Conservation (phyloP, 1,140 invertebrate species). For the Pseudobourletiella spinata region DNA sequence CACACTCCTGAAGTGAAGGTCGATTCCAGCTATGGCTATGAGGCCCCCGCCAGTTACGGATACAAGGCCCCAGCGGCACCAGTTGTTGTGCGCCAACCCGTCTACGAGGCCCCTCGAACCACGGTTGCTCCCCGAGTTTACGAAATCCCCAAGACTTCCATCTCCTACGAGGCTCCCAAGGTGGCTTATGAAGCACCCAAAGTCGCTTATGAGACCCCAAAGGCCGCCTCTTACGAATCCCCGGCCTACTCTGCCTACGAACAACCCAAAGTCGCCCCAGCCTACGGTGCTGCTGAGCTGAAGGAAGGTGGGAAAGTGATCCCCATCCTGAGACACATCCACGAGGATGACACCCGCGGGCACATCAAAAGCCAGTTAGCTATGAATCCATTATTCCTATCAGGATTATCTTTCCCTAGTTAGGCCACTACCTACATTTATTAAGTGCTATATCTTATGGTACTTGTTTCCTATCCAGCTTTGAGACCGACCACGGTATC, state of each 20-base stretch:
- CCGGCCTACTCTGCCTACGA: not conserved
- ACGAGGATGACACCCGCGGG: constrained; percentile 14
- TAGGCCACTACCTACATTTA: not conserved
- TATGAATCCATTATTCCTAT: not conserved
- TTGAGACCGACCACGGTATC: constrained; percentile 77
- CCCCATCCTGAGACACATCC: constrained; percentile 12
- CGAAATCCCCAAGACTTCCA: not conserved
- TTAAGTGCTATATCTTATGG: not conserved
- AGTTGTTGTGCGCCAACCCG: not conserved
- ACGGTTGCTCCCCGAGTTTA: not conserved
- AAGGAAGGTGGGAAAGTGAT: not conserved
- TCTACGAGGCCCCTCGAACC: not conserved
- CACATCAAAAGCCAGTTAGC: constrained; percentile 8
- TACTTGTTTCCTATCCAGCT: constrained; percentile 41
- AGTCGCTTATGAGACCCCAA: too few relatives aligned
- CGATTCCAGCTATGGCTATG: not conserved
- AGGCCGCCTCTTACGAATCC: not conserved
- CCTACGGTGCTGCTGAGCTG: not conserved
- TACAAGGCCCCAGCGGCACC: too few relatives aligned
- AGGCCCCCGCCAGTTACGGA: too few relatives aligned
- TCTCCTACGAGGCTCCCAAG: not conserved
- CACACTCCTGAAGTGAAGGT: too few relatives aligned
- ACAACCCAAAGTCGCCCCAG: not conserved
- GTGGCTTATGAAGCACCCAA: not conserved
- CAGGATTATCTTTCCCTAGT: not conserved